phyloP scores from a whole-genome alignment of 2,888 invertebrate genomes.

The Vanessa cardui region DNA sequence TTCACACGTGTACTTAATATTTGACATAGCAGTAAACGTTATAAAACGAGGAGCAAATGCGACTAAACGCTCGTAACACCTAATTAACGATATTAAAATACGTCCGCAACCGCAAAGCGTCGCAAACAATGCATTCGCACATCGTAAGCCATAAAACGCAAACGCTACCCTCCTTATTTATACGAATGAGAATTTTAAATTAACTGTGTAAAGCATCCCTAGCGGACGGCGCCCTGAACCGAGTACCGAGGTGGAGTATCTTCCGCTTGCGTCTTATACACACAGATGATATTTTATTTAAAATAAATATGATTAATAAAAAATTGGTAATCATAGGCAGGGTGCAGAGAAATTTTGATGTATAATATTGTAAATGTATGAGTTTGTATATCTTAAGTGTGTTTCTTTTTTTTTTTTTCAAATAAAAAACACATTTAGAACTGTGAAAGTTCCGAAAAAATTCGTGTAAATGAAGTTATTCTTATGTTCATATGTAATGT shows the following conservation, averaged over 20 bases:
- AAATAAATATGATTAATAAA: too few species aligned
- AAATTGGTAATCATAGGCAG: too few species aligned
- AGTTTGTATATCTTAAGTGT: too few species aligned
- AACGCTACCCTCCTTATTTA: constrained; percentile 81
- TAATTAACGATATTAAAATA: constrained; percentile 83
- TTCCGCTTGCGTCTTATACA: constrained; percentile 50
- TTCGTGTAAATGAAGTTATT: too few species aligned
- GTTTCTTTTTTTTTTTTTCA: too few species aligned
- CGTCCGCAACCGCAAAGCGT: constrained; percentile 74
- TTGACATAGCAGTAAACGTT: constrained; percentile 32
- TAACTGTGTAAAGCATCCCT: constrained; percentile 79
- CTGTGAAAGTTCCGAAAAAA: too few species aligned
- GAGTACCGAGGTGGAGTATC: constrained; percentile 50
- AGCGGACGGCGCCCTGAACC: constrained; percentile 56
- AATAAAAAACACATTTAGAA: too few species aligned
- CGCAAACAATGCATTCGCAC: constrained; percentile 77
- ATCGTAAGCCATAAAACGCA: constrained; percentile 81
- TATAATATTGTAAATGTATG: too few species aligned
- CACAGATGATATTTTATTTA: background rate
- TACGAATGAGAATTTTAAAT: constrained; percentile 82
- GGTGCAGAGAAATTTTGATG: too few species aligned
- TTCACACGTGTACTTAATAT: constrained; percentile 27
- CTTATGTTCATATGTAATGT: too few species aligned
- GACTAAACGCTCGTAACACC: constrained; percentile 69
- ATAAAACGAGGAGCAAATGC: constrained; percentile 41